These are phyloP conservation scores for Fragum fragum DNA, from an alignment of 2,888 invertebrate species.

Conservation along the genomic window DNA sequence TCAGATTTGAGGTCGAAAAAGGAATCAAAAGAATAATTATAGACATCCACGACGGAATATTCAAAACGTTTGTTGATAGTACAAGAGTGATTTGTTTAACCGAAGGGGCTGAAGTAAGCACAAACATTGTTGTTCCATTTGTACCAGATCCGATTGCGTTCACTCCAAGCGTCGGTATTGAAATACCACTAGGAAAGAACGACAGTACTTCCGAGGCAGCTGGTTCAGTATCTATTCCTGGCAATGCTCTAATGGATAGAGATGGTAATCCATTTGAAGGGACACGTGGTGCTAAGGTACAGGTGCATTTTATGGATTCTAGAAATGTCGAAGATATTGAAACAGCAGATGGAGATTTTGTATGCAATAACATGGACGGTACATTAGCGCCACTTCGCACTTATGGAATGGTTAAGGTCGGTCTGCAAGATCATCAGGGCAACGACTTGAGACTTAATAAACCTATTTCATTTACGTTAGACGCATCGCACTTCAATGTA, in stretches of 20 bases:
- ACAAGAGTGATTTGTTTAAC: slow-evolving; percentile 41
- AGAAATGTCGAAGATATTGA: slow-evolving; percentile 32
- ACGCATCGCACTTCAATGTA: slow-evolving; percentile 32
- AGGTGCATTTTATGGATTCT: slow-evolving; percentile 41
- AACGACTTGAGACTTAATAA: slow-evolving; percentile 27
- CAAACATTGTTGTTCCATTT: slow-evolving; percentile 26
- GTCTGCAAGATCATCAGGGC: slow-evolving; percentile 16
- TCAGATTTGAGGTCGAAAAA: slow-evolving; percentile 44
- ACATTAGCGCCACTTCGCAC: slow-evolving; percentile 26
- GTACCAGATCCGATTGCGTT: slow-evolving; percentile 35
- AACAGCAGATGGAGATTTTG: slow-evolving; percentile 47
- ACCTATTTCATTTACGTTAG: slow-evolving; percentile 20
- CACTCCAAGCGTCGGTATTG: slow-evolving; percentile 19
- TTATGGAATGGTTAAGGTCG: slow-evolving; percentile 34
- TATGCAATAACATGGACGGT: slow-evolving; percentile 27
- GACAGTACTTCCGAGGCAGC: background rate
- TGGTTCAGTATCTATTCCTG: slow-evolving; percentile 23
- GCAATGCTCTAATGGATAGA: slow-evolving; percentile 24
- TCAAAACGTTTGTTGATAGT: slow-evolving; percentile 39
- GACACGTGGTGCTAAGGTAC: slow-evolving; percentile 19
- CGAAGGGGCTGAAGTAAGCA: slow-evolving; percentile 25
- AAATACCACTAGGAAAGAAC: slow-evolving; percentile 11
- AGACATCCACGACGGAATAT: slow-evolving; percentile 34
- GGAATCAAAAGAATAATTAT: slow-evolving; percentile 22
- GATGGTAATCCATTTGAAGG: slow-evolving; percentile 36